These are phyloP conservation scores for Atopsyche davidsoni DNA, from an alignment of 1,140 invertebrate genomes.

Conservation along the genomic window DNA sequence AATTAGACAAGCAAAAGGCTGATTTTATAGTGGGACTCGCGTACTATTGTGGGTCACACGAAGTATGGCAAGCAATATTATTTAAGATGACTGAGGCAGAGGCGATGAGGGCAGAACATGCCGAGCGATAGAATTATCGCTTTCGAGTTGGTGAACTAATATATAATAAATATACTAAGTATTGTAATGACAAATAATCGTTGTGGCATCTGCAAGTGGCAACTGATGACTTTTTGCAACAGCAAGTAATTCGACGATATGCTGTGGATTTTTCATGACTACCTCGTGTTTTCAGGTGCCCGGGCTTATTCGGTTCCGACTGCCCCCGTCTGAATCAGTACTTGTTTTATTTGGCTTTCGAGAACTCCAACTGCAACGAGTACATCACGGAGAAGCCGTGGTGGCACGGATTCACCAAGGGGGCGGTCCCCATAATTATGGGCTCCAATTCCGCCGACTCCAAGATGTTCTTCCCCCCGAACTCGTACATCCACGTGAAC, in stretches of 20 bases:
- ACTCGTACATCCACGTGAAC: conserved; percentile 67
- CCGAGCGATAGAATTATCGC: too few species aligned
- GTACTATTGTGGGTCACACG: neutral
- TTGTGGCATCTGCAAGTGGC: neutral
- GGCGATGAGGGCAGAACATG: too few species aligned
- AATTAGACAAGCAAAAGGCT: neutral
- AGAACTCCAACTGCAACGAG: conserved; percentile 66
- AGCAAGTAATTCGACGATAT: too few species aligned
- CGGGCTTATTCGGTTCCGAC: conserved; percentile 53
- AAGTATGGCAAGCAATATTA: neutral
- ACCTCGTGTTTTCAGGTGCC: conserved; percentile 49
- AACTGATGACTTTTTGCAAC: neutral
- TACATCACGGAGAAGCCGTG: conserved; percentile 70
- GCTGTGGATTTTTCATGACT: neutral
- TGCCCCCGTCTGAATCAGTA: conserved; percentile 54
- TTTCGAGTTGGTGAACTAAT: too few species aligned
- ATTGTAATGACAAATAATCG: neutral
- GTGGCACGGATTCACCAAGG: conserved; percentile 56
- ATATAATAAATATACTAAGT: neutral
- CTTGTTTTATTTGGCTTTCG: conserved; percentile 71
- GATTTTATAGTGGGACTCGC: neutral
- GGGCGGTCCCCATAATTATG: conserved; percentile 64
- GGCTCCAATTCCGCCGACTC: conserved; percentile 51
- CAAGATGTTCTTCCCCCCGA: conserved; percentile 51
- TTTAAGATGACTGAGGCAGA: too few species aligned